Evolutionary conservation across 2,797 vertebrate genomes (phyloP), one percentile per base, ranked within the genome.

Genomic region (Molossus molossus): DNA sequence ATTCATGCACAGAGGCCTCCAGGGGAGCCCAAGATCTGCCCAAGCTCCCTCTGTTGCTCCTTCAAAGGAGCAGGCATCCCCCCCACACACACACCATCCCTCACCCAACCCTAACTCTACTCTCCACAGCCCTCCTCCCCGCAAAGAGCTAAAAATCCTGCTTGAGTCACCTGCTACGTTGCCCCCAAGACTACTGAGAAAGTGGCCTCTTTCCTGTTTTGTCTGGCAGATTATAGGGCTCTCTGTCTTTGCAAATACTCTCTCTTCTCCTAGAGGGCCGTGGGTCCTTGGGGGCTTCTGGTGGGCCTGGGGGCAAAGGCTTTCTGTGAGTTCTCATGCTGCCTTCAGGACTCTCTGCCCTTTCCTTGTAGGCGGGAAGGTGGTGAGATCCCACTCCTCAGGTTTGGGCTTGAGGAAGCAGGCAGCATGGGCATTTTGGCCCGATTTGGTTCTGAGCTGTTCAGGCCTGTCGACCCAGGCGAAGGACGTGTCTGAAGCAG

Each of bases 271-370:
- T 12, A 86, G 72, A 76, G 45, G 13, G 62, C 50, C 55, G 21
- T 83, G 25, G 23, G 80, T 40, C 25, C 25, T 6, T 69, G 23
- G 48, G 80, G 21, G 27, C 58, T 84, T 90, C 69, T 67, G 45
- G 45, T 83, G n/a, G 72, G 64, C 21, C 29, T 33, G n/a, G 37
- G 58, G n/a, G 25, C 62, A 55, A 72, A 62, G 53, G 58, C 18
- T 87, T 91, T 65, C 37, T 29, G 37, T 15, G 79, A 25, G 27
- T 21, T 64, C 76, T 55, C 33, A 13, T 48, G 67, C 69, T 50
- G 33, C 29, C 75, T 70, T 91, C 55, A 9, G 88, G 82, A 87
- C 70, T 81, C 67, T 53, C 82, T 88, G 72, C 77, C 50, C 25
- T 57, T 82, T 90, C 77, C 45, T 48, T 77, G 25, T 9, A 94